Evolutionary conservation across 2,797 vertebrate genomes (phyloP).

Genomic region (Muscicapa comitata): DNA sequence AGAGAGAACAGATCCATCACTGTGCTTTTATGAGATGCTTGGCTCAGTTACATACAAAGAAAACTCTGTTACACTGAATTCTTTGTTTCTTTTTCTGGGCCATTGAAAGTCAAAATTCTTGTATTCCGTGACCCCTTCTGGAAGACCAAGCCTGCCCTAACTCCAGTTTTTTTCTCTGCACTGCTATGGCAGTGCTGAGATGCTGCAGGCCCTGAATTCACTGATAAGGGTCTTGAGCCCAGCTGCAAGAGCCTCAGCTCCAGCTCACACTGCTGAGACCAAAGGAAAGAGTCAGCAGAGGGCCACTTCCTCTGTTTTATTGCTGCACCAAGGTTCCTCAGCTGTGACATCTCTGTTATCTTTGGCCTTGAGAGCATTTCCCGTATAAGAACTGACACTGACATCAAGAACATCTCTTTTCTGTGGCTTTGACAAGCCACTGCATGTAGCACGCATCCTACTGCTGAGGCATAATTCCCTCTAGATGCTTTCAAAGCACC

Average conservation of each 20-base stretch:
- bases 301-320: background rate
- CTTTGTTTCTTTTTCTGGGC: background rate
- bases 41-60: background rate
- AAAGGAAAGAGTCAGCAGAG: accelerated
- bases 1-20: background rate
- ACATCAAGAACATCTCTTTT: background rate
- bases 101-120: background rate
- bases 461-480: background rate
- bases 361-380: background rate
- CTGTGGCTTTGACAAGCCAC: background rate
- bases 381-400: background rate
- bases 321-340: background rate
- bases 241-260: background rate
- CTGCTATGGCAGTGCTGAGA: background rate
- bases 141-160: background rate
- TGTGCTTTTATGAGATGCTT: background rate
- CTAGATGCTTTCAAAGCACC: background rate
- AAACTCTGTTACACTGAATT: background rate
- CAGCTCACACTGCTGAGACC: background rate
- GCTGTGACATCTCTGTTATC: background rate
- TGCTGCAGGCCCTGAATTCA: background rate
- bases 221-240: background rate
- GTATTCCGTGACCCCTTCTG: background rate
- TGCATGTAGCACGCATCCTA: background rate
- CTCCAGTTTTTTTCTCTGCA: background rate